A percentile compares a stretch with the other conserved stretches of the same genome.
Conservation (phyloP, 2,888 invertebrate species). For the Aphidoletes aphidimyza region DNA sequence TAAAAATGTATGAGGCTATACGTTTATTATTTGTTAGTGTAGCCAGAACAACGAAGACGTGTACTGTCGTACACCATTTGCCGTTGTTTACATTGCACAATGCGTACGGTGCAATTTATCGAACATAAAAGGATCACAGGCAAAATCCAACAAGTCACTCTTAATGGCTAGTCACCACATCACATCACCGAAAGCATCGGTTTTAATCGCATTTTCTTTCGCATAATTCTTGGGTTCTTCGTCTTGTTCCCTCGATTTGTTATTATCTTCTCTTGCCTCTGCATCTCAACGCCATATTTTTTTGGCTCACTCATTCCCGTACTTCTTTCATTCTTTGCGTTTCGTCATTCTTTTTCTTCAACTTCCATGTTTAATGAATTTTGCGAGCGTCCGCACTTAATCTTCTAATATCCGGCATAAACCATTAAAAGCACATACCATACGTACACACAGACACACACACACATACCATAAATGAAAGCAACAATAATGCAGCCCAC, state of each 20-base stretch:
- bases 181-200: constrained; percentile 32
- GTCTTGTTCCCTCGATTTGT: constrained; percentile 32
- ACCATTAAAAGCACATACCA: constrained; percentile 48
- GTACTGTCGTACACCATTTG: neutral
- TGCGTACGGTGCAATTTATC: constrained; percentile 44
- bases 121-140: constrained; percentile 46
- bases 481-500: constrained; percentile 4
- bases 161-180: constrained; percentile 49
- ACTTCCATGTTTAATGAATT: constrained; percentile 16
- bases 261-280: neutral
- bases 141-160: constrained; percentile 40
- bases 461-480: constrained; percentile 21
- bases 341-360: neutral
- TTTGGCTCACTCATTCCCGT: neutral
- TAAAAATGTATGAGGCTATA: constrained; percentile 51
- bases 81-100: neutral
- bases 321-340: neutral
- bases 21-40: constrained; percentile 25
- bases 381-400: constrained; percentile 46
- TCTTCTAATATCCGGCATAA: constrained; percentile 43
- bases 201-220: constrained; percentile 38
- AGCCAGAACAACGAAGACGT: neutral
- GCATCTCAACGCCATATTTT: neutral
- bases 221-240: neutral
- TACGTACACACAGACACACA: too few relatives aligned